A percentile compares a stretch with the other conserved stretches of the same genome.
Evolutionary conservation across 2,888 invertebrate species (phyloP).

Genomic region (Melieria picta): DNA sequence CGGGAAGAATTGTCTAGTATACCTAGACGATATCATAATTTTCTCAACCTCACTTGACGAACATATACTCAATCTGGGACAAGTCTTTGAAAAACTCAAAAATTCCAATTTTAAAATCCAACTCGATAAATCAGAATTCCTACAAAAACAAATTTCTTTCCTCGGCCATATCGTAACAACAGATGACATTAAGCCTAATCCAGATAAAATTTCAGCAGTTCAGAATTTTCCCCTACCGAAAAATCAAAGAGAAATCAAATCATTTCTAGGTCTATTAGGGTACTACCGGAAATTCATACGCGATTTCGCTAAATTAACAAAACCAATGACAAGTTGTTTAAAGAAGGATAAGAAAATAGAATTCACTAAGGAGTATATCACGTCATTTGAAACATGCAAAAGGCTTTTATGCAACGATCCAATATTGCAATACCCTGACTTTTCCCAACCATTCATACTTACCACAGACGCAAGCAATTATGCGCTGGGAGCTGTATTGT

Average conservation of each 20-base stretch:
- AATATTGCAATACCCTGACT: background rate
- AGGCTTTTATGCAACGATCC: slow-evolving; percentile 36
- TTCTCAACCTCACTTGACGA: background rate
- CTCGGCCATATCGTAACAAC: slow-evolving; percentile 22
- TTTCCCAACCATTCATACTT: slow-evolving; percentile 46
- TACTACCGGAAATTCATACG: background rate
- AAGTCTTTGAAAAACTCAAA: no score
- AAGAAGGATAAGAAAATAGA: slow-evolving; percentile 25
- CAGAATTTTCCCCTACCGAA: slow-evolving; percentile 18
- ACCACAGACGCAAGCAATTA: slow-evolving; percentile 53
- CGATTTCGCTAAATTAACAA: slow-evolving; percentile 14
- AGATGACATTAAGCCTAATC: slow-evolving; percentile 27
- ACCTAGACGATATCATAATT: background rate
- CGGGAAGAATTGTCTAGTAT: background rate
- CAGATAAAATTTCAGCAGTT: slow-evolving; percentile 25
- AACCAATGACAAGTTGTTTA: slow-evolving; percentile 38
- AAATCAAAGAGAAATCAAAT: slow-evolving; percentile 25
- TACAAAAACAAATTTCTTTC: slow-evolving; percentile 19
- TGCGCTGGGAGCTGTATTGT: slow-evolving; percentile 5
- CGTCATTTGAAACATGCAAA: slow-evolving; percentile 41
- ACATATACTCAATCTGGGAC: background rate
- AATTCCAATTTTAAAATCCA: no score
- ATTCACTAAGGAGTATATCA: slow-evolving; percentile 14
- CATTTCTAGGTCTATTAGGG: slow-evolving; percentile 13
- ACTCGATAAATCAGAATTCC: slow-evolving; percentile 25